phyloP scores from a whole-genome alignment of 1,140 invertebrate species.

The Caenorhabditis tropicalis region DNA sequence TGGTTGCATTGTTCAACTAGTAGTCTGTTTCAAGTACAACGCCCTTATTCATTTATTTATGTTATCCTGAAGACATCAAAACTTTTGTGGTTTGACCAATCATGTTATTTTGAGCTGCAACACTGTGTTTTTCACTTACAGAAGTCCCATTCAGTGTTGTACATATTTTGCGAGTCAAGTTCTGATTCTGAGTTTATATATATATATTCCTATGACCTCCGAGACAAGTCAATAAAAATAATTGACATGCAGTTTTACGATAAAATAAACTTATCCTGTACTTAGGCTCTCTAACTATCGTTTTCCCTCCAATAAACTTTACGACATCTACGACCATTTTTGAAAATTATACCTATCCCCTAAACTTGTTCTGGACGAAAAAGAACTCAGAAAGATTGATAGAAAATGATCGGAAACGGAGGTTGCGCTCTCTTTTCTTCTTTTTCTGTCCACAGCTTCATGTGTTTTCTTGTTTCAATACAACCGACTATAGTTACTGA shows the following conservation, averaged over 20 bases:
- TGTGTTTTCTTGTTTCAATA: conserved; percentile 35
- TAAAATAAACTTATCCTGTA: neutral
- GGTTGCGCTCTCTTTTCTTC: neutral
- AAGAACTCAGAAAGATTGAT: conserved; percentile 29
- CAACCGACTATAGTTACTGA: conserved; percentile 37
- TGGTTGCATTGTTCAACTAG: conserved; percentile 13
- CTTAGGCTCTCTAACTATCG: no score
- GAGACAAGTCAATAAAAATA: no score
- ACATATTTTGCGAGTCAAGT: no score
- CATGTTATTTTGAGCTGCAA: no score
- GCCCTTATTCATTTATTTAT: neutral
- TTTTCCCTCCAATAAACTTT: no score
- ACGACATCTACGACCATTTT: neutral
- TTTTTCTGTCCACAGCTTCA: neutral
- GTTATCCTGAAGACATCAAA: no score
- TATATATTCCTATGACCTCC: no score
- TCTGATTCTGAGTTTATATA: no score
- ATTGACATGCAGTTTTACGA: no score
- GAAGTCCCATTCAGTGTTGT: no score
- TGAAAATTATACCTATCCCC: neutral
- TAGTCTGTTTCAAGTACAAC: conserved; percentile 5
- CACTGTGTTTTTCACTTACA: no score
- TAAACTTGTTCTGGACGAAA: neutral
- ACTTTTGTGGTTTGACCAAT: no score
- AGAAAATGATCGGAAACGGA: conserved; percentile 35